phyloP scores from a whole-genome alignment of 2,113 vertebrate genomes.

The Halcyon senegalensis region DNA sequence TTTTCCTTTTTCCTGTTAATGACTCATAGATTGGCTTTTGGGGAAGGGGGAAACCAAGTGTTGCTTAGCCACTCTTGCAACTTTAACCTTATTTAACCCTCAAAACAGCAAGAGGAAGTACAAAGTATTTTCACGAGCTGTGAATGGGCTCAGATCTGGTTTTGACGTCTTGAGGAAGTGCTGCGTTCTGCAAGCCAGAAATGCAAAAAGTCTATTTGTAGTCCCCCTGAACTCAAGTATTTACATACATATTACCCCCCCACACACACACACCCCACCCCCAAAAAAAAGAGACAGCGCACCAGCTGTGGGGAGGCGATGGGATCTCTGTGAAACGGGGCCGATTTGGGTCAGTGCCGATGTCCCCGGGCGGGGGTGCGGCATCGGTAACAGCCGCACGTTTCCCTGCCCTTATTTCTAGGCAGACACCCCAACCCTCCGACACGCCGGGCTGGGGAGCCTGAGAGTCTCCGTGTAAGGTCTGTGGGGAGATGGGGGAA shows the following conservation, averaged over 20 bases:
- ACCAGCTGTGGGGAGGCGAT: not conserved
- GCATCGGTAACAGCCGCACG: not conserved
- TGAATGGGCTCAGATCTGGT: slow-evolving; percentile 43
- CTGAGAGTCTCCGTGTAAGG: no score
- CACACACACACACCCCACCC: no score
- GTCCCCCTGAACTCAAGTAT: not conserved
- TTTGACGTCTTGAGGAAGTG: slow-evolving; percentile 48
- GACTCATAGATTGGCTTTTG: not conserved
- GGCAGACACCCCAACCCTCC: not conserved
- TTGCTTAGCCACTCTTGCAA: not conserved
- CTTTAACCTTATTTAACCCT: slow-evolving; percentile 62
- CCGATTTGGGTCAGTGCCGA: not conserved
- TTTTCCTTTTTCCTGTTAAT: not conserved
- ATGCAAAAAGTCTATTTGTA: not conserved
- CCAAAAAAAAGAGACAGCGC: not conserved
- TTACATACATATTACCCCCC: not conserved
- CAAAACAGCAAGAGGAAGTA: slow-evolving; percentile 47
- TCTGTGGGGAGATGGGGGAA: no score
- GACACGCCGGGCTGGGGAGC: not conserved
- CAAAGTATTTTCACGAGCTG: slow-evolving; percentile 49
- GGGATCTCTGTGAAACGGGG: not conserved
- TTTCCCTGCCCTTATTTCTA: not conserved
- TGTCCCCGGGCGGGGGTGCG: not conserved
- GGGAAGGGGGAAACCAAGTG: not conserved
- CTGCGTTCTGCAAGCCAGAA: not conserved